Evolutionary conservation across 2,888 invertebrate genomes (phyloP).

Genomic region (Cephus rjabovi): DNA sequence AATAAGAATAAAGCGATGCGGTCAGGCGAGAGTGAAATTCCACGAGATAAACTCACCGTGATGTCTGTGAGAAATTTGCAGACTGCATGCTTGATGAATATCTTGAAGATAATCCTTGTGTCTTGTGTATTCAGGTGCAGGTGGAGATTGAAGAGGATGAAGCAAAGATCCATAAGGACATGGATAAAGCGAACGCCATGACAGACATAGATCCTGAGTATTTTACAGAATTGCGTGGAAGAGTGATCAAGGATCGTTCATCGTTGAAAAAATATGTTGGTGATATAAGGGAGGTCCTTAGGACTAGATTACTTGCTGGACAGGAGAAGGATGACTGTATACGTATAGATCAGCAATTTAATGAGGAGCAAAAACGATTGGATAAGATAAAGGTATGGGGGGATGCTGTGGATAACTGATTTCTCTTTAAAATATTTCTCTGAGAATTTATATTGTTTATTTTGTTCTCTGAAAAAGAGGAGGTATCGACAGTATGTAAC

Average conservation of each 20-base stretch:
- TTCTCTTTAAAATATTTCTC: neutral
- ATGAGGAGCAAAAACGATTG: conserved; percentile 69
- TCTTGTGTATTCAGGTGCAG: conserved; percentile 35
- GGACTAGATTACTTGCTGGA: conserved; percentile 69
- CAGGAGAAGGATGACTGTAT: conserved; percentile 68
- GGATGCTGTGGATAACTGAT: neutral
- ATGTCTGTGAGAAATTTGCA: neutral
- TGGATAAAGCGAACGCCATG: conserved; percentile 71
- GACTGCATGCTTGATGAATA: neutral
- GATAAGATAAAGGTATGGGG: conserved; percentile 62
- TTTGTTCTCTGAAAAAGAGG: conserved; percentile 1
- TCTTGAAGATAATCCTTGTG: neutral
- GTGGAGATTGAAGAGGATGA: conserved; percentile 38
- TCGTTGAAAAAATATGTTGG: conserved; percentile 72
- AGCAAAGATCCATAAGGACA: conserved; percentile 62
- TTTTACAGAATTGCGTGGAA: conserved; percentile 73
- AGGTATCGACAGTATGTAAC: conserved; percentile 70
- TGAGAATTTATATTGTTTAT: neutral
- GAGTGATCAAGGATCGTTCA: conserved; percentile 72
- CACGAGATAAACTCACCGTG: neutral
- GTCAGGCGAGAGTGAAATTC: neutral
- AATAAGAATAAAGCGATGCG: neutral
- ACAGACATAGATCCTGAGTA: conserved; percentile 76
- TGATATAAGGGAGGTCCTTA: conserved; percentile 69
- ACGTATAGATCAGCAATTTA: conserved; percentile 70